Conservation (phyloP, 2,113 vertebrate genomes). For the Phoenicopterus ruber region DNA sequence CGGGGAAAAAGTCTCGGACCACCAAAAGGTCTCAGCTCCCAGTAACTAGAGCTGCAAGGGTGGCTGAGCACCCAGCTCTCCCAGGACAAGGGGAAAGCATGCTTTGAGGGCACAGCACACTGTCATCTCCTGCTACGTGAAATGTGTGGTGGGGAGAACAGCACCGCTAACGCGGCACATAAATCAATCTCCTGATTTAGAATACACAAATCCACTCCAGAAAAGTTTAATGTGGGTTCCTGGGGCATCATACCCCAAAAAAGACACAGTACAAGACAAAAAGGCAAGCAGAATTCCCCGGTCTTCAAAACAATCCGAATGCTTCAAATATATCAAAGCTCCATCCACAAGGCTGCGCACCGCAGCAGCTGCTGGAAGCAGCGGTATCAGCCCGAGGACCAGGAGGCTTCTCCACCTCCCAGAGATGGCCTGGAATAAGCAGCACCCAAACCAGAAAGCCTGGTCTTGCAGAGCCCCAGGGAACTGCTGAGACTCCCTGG, state of each 20-base stretch:
- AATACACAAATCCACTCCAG: not conserved
- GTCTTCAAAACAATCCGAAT: not conserved
- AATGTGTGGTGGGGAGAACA: not conserved
- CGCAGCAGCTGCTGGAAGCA: not conserved
- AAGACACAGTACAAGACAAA: not conserved
- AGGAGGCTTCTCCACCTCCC: not conserved
- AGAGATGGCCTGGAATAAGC: not conserved
- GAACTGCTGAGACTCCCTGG: not conserved
- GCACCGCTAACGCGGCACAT: accelerated
- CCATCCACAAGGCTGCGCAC: not conserved
- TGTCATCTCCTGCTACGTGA: not conserved
- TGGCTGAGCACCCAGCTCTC: not conserved
- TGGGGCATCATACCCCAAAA: not conserved
- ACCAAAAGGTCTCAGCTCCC: not conserved
- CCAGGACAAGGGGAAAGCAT: not conserved
- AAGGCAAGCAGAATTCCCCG: not conserved
- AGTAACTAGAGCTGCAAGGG: not conserved
- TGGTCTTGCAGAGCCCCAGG: not conserved
- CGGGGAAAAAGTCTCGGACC: not conserved
- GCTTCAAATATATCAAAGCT: not conserved
- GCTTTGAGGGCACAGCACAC: not conserved
- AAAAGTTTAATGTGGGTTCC: constrained; percentile 9
- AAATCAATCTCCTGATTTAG: not conserved
- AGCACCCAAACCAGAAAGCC: not conserved
- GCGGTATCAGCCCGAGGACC: not conserved